Conservation (phyloP, 2,797 vertebrate species). For the Avahi laniger region DNA sequence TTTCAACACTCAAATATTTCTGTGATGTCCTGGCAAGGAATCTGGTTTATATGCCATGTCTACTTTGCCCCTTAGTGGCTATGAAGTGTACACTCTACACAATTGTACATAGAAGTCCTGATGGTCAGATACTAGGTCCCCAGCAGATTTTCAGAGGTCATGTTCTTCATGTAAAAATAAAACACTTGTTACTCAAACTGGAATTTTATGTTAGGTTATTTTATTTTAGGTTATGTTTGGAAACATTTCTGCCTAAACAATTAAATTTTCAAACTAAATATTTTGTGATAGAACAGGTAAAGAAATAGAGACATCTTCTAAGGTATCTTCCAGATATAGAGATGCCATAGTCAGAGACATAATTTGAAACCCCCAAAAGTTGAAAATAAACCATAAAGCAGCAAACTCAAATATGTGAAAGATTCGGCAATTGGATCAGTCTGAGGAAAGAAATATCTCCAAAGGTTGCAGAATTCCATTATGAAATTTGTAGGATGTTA, state of each 20-base stretch:
- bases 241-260: not conserved
- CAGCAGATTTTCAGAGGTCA: not conserved
- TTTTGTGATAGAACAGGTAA: not conserved
- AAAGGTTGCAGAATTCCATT: conserved; percentile 58
- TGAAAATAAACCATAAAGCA: conserved; percentile 24
- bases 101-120: not conserved
- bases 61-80: not conserved
- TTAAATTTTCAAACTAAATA: not conserved
- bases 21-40: not conserved
- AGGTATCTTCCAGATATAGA: not conserved
- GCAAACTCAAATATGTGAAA: not conserved
- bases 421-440: not conserved
- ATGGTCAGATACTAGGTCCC: not conserved
- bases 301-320: not conserved
- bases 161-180: not conserved
- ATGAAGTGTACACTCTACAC: not conserved
- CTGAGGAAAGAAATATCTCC: conserved; percentile 14
- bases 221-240: not conserved
- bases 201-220: not conserved
- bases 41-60: not conserved
- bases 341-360: not conserved
- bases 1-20: not conserved
- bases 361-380: not conserved
- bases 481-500: conserved; percentile 67
- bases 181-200: not conserved